Base-by-base conservation (phyloP, 2,888 invertebrate species). In the Watsonalla binaria region DNA sequence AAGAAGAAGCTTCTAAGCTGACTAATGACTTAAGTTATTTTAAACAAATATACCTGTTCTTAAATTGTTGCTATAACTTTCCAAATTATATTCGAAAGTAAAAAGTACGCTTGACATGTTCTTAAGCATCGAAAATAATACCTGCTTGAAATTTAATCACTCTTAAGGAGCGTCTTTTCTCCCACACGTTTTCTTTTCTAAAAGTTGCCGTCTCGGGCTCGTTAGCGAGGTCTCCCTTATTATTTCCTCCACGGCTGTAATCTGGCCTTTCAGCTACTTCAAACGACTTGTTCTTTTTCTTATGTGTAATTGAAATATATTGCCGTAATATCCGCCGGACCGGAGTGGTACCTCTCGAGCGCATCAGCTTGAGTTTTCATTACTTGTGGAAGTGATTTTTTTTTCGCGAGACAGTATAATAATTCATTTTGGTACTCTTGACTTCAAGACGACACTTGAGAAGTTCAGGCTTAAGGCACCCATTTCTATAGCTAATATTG, bases 251-350 rank as follows among this genome's bases (percentile, higher is more conserved):
- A 67, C 78, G 84, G 80, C 85, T 85, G 86, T 86, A 88, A 90
- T 88, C 87, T 88, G 86, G 82, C 85, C 84, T 86, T 83, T 87
- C 87, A 86, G 88, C 88, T 86, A 87, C 89, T 89, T 86, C 84
- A 87, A 86, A 88, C 84, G 87, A 88, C 89, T 90, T 87, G 89
- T 84, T 88, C 89, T 90, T 90, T 90, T 90, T 90, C 90, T 89
- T 87, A 87, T 84, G 83, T 89, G 90, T 90, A 90, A 90, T 90
- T 90, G 90, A 90, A 89, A 90, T 90, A 89, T 89, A 90, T 90
- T 90, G 88, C 88, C 83, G 84, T 88, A 90, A 90, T 90, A 90
- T 90, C 88, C 88, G 83, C 74, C 80, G 86, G 87, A 83, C 89
- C 81, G 78, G 82, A 81, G 83, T 79, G 80, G 76, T 76, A 75